These are phyloP conservation scores for Mionectes macconnelli DNA, from an alignment of 2,113 vertebrate species.

Conservation along the genomic window DNA sequence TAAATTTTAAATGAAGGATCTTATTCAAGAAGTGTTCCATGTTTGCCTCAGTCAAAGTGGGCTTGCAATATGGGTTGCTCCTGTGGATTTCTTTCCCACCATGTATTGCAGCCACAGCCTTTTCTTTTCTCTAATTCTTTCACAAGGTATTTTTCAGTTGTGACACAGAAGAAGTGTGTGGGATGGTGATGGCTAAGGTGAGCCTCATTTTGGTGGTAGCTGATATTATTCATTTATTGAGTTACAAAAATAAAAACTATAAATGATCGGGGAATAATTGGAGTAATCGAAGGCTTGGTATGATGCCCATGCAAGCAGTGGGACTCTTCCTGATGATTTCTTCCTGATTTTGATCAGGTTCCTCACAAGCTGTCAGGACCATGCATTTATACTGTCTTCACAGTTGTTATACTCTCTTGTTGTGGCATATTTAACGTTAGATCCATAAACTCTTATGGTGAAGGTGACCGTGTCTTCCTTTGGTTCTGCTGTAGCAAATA, in stretches of 20 bases:
- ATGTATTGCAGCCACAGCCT: background rate
- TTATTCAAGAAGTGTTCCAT: background rate
- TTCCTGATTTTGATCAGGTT: background rate
- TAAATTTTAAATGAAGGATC: background rate
- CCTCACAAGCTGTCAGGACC: background rate
- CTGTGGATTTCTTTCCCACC: background rate
- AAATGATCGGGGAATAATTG: background rate
- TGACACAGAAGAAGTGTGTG: background rate
- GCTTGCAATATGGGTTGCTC: background rate
- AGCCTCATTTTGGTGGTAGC: background rate
- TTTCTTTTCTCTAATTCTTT: background rate
- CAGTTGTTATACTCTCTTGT: background rate
- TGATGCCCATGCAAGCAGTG: background rate
- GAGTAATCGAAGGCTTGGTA: background rate
- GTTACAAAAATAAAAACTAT: background rate
- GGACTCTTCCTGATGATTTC: background rate
- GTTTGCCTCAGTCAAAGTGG: background rate
- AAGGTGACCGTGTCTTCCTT: background rate
- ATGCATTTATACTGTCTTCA: background rate
- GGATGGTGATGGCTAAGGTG: rapidly evolving
- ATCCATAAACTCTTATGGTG: background rate
- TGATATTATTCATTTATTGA: background rate
- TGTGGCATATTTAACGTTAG: background rate
- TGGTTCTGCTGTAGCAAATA: background rate
- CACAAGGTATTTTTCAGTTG: background rate